Evolutionary conservation across 2,797 vertebrate species (phyloP).

Genomic region (Channallabes apus): DNA sequence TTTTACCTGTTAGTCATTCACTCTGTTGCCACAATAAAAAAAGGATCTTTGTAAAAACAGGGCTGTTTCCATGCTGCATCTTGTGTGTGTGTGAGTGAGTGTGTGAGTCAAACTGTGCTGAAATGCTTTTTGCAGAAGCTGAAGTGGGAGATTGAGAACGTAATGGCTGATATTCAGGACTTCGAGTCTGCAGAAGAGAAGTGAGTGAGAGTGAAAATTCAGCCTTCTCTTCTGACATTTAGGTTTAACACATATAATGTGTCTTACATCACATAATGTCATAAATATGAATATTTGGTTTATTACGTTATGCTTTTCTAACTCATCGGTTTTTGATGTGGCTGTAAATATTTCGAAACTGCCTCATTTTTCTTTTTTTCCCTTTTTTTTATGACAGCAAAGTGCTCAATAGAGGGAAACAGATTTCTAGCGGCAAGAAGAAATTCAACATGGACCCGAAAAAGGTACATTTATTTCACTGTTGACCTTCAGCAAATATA

Average conservation of each 20-base stretch:
- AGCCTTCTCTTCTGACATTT: background rate
- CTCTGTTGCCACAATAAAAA: background rate
- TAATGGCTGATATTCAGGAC: constrained; percentile 73
- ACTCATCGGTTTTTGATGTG: background rate
- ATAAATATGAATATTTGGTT: background rate
- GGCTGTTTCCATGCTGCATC: background rate
- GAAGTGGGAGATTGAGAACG: constrained; percentile 72
- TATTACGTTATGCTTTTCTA: background rate
- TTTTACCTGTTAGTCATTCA: background rate
- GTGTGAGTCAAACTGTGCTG: constrained; percentile 28
- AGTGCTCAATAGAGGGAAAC: constrained; percentile 76
- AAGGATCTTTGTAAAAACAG: background rate
- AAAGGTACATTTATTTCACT: constrained; percentile 72
- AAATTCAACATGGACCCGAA: constrained; percentile 94
- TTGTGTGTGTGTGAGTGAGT: constrained; percentile 20
- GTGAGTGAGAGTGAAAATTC: constrained; percentile 64
- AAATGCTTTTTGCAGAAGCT: constrained; percentile 64
- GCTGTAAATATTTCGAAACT: background rate
- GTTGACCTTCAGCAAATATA: background rate
- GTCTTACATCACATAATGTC: background rate
- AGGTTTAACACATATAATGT: background rate
- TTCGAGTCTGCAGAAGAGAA: constrained; percentile 74
- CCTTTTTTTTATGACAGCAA: constrained; percentile 70
- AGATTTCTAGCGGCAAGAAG: constrained; percentile 80
- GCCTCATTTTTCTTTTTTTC: background rate